Conservation (phyloP, 1,140 invertebrate genomes). For the Hermetia illucens region DNA sequence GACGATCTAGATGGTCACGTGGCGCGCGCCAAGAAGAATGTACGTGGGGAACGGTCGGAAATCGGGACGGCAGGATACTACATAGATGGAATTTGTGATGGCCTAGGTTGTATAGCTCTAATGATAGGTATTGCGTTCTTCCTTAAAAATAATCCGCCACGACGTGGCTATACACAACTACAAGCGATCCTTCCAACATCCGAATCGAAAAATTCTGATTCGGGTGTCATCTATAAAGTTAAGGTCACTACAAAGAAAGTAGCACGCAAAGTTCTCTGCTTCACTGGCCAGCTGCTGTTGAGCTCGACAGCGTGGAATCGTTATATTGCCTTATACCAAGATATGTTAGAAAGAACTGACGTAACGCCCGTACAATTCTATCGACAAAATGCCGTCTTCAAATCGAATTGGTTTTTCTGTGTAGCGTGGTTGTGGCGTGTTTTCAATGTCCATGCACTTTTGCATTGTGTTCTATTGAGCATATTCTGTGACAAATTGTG, state of each 20-base stretch:
- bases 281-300: constrained; percentile 51
- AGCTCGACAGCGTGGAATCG: constrained; percentile 66
- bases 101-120: constrained; percentile 51
- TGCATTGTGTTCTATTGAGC: constrained; percentile 58
- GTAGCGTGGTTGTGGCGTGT: constrained; percentile 63
- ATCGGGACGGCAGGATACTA: constrained; percentile 54
- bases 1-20: constrained; percentile 70
- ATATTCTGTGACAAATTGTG: constrained; percentile 69
- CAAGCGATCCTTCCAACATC: constrained; percentile 34
- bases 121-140: constrained; percentile 48
- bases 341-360: constrained; percentile 48
- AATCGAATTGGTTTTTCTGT: constrained; percentile 50
- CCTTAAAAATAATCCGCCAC: constrained; percentile 49
- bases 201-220: constrained; percentile 33
- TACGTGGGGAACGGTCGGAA: constrained; percentile 54
- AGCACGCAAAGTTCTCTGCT: constrained; percentile 45
- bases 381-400: constrained; percentile 40
- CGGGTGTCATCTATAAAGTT: constrained; percentile 43
- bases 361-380: constrained; percentile 32
- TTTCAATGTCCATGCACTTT: constrained; percentile 61
- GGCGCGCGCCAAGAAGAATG: constrained; percentile 49
- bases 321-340: constrained; percentile 62
- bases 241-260: constrained; percentile 48
- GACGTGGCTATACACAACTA: constrained; percentile 48
- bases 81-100: constrained; percentile 60